A percentile compares a stretch with the other conserved stretches of the same genome.
These are phyloP conservation scores for Hetaerina americana DNA, from an alignment of 1,140 invertebrate genomes.

Conservation along the genomic window DNA sequence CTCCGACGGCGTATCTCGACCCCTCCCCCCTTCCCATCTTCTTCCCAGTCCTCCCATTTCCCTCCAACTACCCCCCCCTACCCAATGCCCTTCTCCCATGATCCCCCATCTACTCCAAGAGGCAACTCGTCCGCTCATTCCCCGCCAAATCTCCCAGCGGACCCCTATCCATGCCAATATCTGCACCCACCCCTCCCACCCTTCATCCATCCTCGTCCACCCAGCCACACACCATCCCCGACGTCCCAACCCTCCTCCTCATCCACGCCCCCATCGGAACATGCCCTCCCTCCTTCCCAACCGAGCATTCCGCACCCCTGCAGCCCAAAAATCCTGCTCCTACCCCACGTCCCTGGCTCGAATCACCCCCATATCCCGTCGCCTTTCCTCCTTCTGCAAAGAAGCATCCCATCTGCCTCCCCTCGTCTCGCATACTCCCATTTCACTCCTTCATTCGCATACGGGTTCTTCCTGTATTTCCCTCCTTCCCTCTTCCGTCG, in stretches of 20 bases:
- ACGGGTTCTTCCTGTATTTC: background rate
- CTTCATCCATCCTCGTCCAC: background rate
- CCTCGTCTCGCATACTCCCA: background rate
- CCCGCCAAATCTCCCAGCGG: background rate
- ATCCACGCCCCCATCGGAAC: no score
- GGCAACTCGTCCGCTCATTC: background rate
- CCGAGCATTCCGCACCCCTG: no score
- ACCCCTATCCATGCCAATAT: background rate
- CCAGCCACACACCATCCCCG: no score
- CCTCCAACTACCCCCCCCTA: background rate
- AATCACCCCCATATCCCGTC: background rate
- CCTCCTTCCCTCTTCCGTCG: background rate
- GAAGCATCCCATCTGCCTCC: background rate
- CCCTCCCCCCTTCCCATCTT: background rate
- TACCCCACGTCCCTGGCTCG: no score
- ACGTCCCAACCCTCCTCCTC: background rate
- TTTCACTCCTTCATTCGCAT: background rate
- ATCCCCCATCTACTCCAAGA: background rate
- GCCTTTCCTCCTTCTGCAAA: background rate
- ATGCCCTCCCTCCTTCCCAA: no score
- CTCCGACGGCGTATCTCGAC: no score
- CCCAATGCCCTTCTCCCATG: background rate
- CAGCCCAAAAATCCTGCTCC: no score
- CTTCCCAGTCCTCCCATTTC: background rate
- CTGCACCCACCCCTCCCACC: background rate